Evolutionary conservation across 2,888 invertebrate species (phyloP).

Genomic region (Argyresthia goedartella): DNA sequence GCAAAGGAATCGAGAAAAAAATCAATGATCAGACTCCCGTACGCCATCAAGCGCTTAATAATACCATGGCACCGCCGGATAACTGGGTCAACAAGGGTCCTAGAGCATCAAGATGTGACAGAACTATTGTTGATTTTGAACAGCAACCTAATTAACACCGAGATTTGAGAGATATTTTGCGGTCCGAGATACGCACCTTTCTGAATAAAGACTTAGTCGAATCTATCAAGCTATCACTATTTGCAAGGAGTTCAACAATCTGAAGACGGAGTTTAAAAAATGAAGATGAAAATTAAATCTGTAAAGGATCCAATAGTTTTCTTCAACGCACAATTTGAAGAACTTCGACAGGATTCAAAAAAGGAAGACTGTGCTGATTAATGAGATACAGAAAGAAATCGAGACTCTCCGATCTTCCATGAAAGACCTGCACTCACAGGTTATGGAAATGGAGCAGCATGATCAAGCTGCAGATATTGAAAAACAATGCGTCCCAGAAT

Average conservation of each 20-base stretch:
- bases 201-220: too few relatives aligned
- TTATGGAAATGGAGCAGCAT: neutral
- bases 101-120: too few relatives aligned
- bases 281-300: neutral
- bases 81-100: too few relatives aligned
- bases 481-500: neutral
- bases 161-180: too few relatives aligned
- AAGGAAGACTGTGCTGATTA: slow-evolving; percentile 75
- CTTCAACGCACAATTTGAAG: neutral
- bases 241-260: neutral
- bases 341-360: slow-evolving; percentile 31
- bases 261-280: neutral
- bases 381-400: slow-evolving; percentile 78
- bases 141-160: too few relatives aligned
- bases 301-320: neutral
- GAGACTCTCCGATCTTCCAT: neutral
- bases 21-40: too few relatives aligned
- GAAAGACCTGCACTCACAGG: neutral
- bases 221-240: neutral
- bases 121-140: too few relatives aligned
- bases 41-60: too few relatives aligned
- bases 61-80: too few relatives aligned
- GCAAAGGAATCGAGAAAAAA: too few relatives aligned
- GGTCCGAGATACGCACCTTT: too few relatives aligned
- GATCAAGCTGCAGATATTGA: neutral